These are phyloP conservation scores for Achlya flavicornis DNA, from an alignment of 2,888 invertebrate genomes.

Conservation along the genomic window DNA sequence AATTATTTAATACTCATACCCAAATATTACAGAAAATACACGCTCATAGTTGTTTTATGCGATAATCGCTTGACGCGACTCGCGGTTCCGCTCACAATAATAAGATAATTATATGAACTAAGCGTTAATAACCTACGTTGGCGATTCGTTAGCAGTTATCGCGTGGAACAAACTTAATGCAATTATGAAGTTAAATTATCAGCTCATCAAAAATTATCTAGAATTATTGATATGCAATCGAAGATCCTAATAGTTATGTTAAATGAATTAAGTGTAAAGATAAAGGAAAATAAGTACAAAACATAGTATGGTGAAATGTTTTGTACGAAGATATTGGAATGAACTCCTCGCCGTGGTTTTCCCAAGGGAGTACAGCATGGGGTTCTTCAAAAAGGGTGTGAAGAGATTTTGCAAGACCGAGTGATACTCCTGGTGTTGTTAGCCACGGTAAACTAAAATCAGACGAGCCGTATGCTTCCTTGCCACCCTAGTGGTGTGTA, in stretches of 20 bases:
- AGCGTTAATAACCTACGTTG: background rate
- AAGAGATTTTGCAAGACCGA: too few relatives aligned
- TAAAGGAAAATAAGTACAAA: background rate
- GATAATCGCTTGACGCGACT: slow-evolving; percentile 3
- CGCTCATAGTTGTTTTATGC: slow-evolving; percentile 3
- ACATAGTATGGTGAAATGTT: too few relatives aligned
- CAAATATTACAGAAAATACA: background rate
- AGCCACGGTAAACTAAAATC: too few relatives aligned
- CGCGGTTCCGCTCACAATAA: background rate
- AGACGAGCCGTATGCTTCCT: too few relatives aligned
- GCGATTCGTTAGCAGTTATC: slow-evolving; percentile 11
- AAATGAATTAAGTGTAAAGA: background rate
- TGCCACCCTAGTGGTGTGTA: too few relatives aligned
- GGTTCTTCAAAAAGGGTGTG: too few relatives aligned
- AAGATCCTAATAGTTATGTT: background rate
- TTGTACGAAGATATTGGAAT: too few relatives aligned
- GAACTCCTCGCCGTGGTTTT: too few relatives aligned
- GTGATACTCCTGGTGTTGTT: too few relatives aligned
- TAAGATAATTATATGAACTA: background rate
- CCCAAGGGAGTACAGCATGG: too few relatives aligned
- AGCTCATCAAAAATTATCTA: background rate
- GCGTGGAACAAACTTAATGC: background rate
- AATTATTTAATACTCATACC: background rate
- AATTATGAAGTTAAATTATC: background rate
- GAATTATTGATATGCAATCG: background rate